phyloP scores from a whole-genome alignment of 1,140 invertebrate genomes.

The Hylaeus anthracinus region DNA sequence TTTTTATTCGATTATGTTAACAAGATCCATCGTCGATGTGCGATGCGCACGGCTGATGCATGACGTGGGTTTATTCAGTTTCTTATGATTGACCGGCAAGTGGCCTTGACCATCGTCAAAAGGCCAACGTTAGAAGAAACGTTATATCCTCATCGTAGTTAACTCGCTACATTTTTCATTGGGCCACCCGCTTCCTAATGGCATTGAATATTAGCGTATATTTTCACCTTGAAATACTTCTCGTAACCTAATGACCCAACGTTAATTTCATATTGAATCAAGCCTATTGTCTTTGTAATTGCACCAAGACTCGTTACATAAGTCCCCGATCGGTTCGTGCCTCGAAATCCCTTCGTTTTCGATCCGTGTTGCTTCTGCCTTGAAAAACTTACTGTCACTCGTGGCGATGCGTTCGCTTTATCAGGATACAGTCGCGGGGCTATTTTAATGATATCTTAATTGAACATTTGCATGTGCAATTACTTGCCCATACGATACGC shows the following conservation, averaged over 20 bases:
- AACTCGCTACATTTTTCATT: constrained; percentile 53
- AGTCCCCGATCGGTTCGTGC: not conserved
- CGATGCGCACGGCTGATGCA: constrained; percentile 2
- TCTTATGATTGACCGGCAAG: constrained; percentile 49
- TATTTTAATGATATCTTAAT: not conserved
- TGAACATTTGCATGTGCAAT: not conserved
- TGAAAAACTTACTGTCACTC: not conserved
- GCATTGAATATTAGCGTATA: constrained; percentile 12
- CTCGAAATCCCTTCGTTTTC: not conserved
- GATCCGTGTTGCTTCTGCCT: not conserved
- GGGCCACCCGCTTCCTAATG: not conserved
- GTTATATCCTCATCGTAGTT: constrained; percentile 35
- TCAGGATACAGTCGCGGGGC: not conserved
- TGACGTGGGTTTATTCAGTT: constrained; percentile 57
- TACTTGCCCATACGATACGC: not conserved
- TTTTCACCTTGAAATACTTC: constrained; percentile 43
- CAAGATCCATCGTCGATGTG: constrained; percentile 1
- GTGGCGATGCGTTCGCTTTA: not conserved
- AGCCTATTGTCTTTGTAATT: not conserved
- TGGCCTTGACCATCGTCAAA: constrained; percentile 62
- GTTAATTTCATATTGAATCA: not conserved
- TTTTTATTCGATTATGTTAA: constrained; percentile 7
- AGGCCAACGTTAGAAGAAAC: constrained; percentile 52
- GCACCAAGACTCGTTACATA: not conserved
- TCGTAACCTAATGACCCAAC: constrained; percentile 31